A percentile compares a stretch with the other conserved stretches of the same genome.
These are phyloP conservation scores for Malacosoma neustria DNA, from an alignment of 2,888 invertebrate species.

Conservation along the genomic window DNA sequence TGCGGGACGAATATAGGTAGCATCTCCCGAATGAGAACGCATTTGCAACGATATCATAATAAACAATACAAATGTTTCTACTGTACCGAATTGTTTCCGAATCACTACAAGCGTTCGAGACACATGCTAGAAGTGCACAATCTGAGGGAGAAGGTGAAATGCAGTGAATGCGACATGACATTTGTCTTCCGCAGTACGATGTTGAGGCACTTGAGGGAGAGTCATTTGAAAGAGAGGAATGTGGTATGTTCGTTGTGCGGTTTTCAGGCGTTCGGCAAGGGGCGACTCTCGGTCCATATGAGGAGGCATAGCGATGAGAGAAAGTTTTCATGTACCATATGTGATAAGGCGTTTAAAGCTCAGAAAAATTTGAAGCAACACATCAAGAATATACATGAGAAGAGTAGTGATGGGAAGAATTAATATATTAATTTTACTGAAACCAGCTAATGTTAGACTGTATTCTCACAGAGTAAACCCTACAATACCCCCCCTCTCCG, in stretches of 20 bases:
- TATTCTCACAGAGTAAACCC: too few relatives aligned
- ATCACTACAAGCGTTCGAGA: conserved; percentile 20
- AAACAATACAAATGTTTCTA: conserved; percentile 19
- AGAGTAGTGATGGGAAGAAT: conserved; percentile 2
- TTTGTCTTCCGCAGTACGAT: conserved; percentile 24
- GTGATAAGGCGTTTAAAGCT: conserved; percentile 17
- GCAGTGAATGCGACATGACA: conserved; percentile 22
- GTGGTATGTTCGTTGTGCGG: conserved; percentile 46
- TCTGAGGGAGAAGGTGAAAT: conserved; percentile 17
- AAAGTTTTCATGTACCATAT: conserved; percentile 9
- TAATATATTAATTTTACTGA: too few relatives aligned
- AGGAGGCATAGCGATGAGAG: conserved; percentile 14
- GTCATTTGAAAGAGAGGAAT: conserved; percentile 28
- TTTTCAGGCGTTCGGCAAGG: conserved; percentile 14
- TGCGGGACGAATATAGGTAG: conserved; percentile 33
- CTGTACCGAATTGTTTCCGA: conserved; percentile 19
- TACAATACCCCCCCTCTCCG: too few relatives aligned
- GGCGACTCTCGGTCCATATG: conserved; percentile 18
- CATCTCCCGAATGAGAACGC: conserved; percentile 33
- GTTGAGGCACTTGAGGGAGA: conserved; percentile 23
- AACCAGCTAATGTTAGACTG: too few relatives aligned
- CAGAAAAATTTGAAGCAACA: conserved; percentile 16
- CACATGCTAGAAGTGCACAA: conserved; percentile 22
- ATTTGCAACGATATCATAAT: conserved; percentile 22
- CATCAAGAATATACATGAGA: conserved; percentile 13